Evolutionary conservation across 2,113 vertebrate species (phyloP), one percentile per base, ranked within the genome.

Genomic region (Tragelaphus strepsiceros): DNA sequence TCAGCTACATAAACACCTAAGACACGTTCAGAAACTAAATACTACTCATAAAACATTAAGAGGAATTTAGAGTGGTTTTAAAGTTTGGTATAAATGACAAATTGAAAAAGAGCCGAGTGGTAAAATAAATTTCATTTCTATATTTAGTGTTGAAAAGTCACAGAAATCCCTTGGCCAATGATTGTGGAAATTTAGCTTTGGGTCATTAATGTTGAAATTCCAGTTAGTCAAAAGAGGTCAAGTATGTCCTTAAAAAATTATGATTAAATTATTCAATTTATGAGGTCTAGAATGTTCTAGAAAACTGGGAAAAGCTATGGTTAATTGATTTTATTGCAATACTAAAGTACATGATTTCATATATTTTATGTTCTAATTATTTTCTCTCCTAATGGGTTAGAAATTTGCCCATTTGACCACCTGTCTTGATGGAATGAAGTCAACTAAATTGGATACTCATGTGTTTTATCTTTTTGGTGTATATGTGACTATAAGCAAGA

Each of bases 31-130:
- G 90, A 61, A 49, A 78, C 89, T 96, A 83, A 78, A 67, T 85
- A 87, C 21, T 87, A 74, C 83, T 97, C 91, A 95, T 97, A 93
- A 98, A 97, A 97, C 56, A 97, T 97, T 97, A 67, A 97, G 15
- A 95, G 78, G 91, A 56, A 83, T 90, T 95, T 96, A 96, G 88
- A 97, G 87, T 92, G 91, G 59, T 96, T 98, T 94, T 88, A 85
- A 92, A 90, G 28, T 87, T 95, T 56, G 51, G 64, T 88, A 88
- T 81, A 94, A 90, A 94, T 89, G 96, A 74, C 53, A 94, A 88
- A 67, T 58, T 77, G 85, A 83, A 97, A 85, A 97, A 90, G 93
- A 96, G 74, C 58, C 54, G 93, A 80, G 58, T 67, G 39, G 78
- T 30, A 85, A 54, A 59, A 96, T 74, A 87, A 87, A 91, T 93